Evolutionary conservation across 1,140 invertebrate species (phyloP).

Genomic region (Eurosta solidaginis): DNA sequence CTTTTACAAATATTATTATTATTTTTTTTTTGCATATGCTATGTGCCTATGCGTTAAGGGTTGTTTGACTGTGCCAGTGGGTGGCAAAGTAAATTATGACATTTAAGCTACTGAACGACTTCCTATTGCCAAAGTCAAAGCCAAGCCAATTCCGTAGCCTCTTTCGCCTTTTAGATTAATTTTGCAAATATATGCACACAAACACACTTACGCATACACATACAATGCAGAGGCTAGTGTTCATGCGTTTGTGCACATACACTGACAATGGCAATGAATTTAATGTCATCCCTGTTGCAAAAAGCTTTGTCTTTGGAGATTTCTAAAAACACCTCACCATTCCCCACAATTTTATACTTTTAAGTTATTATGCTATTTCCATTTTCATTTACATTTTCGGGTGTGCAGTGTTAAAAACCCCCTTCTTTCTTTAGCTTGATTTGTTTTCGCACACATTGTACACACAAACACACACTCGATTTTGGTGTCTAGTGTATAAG

Average conservation of each 20-base stretch:
- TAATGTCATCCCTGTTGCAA: not conserved
- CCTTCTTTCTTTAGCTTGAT: not conserved
- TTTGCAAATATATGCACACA: too few species aligned
- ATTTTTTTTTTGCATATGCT: not conserved
- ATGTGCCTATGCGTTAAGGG: not conserved
- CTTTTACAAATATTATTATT: not conserved
- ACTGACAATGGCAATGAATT: not conserved
- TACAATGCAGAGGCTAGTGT: not conserved
- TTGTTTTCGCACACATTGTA: not conserved
- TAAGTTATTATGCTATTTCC: not conserved
- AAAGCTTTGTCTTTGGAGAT: not conserved
- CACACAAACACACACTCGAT: too few species aligned
- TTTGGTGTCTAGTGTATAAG: too few species aligned
- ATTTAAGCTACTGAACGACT: constrained; percentile 13
- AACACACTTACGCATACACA: too few species aligned
- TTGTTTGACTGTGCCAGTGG: not conserved
- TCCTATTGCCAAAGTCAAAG: not conserved
- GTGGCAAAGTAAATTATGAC: constrained; percentile 24
- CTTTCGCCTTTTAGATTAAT: not conserved
- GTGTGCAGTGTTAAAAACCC: not conserved
- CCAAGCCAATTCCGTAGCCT: constrained; percentile 16
- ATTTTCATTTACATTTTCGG: not conserved
- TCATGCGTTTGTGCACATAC: not conserved
- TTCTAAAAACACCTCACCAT: not conserved
- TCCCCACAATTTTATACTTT: too few species aligned